Conservation (phyloP, 2,888 invertebrate species). For the Andrena minutula region DNA sequence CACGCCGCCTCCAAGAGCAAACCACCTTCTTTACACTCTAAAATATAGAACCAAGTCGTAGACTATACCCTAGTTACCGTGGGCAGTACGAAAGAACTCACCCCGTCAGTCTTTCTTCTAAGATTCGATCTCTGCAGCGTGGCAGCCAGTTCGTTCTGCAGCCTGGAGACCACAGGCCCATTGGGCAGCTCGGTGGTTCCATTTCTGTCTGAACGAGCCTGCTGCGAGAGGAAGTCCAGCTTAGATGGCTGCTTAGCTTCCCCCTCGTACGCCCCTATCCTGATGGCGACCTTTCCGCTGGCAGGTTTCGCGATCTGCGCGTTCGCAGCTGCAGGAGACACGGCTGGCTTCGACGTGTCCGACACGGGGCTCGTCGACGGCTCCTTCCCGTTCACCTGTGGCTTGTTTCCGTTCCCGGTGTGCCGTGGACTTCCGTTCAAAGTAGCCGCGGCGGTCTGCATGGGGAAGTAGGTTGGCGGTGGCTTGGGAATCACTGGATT, state of each 20-base stretch:
- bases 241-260: conserved; percentile 89
- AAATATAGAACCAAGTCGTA: no score
- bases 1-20: background rate
- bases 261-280: conserved; percentile 82
- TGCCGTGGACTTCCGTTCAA: conserved; percentile 78
- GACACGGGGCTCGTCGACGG: conserved; percentile 85
- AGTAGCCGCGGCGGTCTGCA: conserved; percentile 69
- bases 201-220: conserved; percentile 69
- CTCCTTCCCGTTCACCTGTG: conserved; percentile 68
- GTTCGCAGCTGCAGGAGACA: conserved; percentile 44
- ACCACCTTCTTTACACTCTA: background rate
- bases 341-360: conserved; percentile 51
- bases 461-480: conserved; percentile 89
- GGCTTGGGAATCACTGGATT: conserved; percentile 88
- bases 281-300: conserved; percentile 80
- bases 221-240: conserved; percentile 88
- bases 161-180: conserved; percentile 88
- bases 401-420: conserved; percentile 51
- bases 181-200: conserved; percentile 84
- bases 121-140: conserved; percentile 92
- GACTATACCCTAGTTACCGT: background rate
- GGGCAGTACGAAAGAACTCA: conserved; percentile 30
- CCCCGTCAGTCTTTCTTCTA: conserved; percentile 89
- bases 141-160: conserved; percentile 91
- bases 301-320: conserved; percentile 49